These are phyloP conservation scores for Myotis pilosus DNA, from an alignment of 2,797 vertebrate genomes.

Conservation along the genomic window DNA sequence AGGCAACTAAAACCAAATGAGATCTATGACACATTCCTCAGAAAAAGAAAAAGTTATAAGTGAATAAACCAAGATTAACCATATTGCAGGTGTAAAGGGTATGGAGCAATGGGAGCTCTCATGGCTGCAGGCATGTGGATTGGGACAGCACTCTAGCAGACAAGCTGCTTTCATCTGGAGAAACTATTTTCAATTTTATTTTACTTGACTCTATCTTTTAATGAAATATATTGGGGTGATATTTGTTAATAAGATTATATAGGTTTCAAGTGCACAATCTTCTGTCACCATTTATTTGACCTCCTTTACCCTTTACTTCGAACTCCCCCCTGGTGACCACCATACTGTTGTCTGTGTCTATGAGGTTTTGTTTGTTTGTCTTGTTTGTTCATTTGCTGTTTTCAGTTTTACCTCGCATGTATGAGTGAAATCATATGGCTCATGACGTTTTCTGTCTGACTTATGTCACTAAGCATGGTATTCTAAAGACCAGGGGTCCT, in stretches of 20 bases:
- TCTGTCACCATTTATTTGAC: not conserved
- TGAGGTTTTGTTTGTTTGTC: not conserved
- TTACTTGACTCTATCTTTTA: not conserved
- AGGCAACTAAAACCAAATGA: not conserved
- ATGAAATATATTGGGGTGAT: not conserved
- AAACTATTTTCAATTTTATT: not conserved
- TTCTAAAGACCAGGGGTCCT: not conserved
- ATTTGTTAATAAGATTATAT: not conserved
- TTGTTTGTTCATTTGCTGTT: not conserved
- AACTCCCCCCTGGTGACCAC: not conserved
- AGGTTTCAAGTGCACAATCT: not conserved
- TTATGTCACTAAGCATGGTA: not conserved
- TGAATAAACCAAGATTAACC: not conserved
- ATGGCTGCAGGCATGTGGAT: fast-evolving
- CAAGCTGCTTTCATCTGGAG: not conserved
- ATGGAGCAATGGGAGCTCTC: not conserved
- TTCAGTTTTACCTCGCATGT: not conserved
- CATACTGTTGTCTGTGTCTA: not conserved
- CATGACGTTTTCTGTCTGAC: not conserved
- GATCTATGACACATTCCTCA: not conserved
- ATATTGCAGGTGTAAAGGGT: too few species aligned
- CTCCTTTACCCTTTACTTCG: not conserved
- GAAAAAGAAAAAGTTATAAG: not conserved
- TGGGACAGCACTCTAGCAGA: too few species aligned
- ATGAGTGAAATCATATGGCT: not conserved